phyloP scores from a whole-genome alignment of 2,797 vertebrate species.

The Bradypodion ventrale region DNA sequence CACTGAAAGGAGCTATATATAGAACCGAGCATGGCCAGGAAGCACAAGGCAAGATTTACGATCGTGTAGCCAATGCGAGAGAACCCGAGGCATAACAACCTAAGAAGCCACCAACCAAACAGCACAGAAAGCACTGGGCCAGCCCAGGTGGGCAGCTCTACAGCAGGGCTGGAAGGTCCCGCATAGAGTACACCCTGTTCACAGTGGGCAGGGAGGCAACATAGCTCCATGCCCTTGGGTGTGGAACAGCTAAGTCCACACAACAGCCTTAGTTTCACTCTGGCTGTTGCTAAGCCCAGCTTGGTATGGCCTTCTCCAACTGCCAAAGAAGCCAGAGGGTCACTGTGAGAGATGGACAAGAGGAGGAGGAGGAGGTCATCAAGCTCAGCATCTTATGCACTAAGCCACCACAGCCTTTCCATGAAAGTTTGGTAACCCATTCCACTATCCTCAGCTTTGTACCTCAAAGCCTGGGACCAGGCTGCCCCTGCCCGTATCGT shows the following conservation, averaged over 20 bases:
- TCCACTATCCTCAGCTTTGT: no score
- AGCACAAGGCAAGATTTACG: conserved; percentile 46
- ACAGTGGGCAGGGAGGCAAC: neutral
- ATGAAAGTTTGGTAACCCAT: no score
- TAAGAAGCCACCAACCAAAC: neutral
- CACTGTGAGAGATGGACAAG: no score
- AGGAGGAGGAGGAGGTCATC: no score
- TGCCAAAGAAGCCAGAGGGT: neutral
- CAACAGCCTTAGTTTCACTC: no score
- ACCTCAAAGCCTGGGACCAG: no score
- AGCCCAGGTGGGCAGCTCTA: no score
- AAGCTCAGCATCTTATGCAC: no score
- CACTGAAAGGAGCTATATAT: conserved; percentile 64
- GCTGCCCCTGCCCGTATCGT: no score
- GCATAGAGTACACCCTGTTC: no score
- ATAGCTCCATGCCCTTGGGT: neutral
- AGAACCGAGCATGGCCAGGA: conserved; percentile 53
- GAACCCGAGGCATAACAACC: conserved; percentile 27
- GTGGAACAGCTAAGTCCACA: neutral
- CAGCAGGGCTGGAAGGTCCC: no score
- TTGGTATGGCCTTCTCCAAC: neutral
- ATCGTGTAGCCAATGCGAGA: conserved; percentile 39
- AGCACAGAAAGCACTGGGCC: accelerated
- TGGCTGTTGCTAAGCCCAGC: neutral
- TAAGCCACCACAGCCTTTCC: no score